phyloP scores from a whole-genome alignment of 2,797 vertebrate species.

The Mus minutoides region DNA sequence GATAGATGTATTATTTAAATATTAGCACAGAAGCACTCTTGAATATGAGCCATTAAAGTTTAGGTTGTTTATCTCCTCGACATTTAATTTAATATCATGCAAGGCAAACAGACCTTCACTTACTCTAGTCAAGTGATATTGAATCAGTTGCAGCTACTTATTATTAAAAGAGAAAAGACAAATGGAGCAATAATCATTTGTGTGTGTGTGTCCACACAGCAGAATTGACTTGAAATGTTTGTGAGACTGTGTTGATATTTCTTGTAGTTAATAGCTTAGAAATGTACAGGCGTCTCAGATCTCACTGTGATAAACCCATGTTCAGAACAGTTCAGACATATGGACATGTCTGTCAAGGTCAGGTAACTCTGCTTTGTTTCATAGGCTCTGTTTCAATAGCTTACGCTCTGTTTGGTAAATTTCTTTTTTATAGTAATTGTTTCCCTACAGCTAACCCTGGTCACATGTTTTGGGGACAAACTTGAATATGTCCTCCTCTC shows the following conservation, averaged over 20 bases:
- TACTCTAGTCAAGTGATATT: conserved; percentile 49
- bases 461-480: neutral
- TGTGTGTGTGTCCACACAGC: conserved; percentile 1
- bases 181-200: conserved; percentile 10
- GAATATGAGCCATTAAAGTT: conserved; percentile 68
- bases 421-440: neutral
- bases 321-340: neutral
- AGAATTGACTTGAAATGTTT: conserved; percentile 45
- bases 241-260: conserved; percentile 43
- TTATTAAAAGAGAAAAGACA: conserved; percentile 33
- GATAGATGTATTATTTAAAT: conserved; percentile 66
- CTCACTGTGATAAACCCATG: neutral
- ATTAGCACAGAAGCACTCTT: conserved; percentile 62
- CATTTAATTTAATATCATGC: conserved; percentile 72
- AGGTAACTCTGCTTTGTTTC: conserved; percentile 19
- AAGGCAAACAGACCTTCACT: conserved; percentile 63
- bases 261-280: conserved; percentile 39
- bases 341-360: neutral
- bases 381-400: conserved; percentile 22
- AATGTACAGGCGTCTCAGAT: neutral
- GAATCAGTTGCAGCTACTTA: conserved; percentile 50
- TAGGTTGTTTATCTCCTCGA: conserved; percentile 68
- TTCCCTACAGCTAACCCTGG: neutral
- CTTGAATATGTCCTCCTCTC: neutral
- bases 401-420: conserved; percentile 27